Evolutionary conservation across 2,113 vertebrate species (phyloP), one percentile per base, ranked within the genome.

Genomic region (Lophura nycthemera): DNA sequence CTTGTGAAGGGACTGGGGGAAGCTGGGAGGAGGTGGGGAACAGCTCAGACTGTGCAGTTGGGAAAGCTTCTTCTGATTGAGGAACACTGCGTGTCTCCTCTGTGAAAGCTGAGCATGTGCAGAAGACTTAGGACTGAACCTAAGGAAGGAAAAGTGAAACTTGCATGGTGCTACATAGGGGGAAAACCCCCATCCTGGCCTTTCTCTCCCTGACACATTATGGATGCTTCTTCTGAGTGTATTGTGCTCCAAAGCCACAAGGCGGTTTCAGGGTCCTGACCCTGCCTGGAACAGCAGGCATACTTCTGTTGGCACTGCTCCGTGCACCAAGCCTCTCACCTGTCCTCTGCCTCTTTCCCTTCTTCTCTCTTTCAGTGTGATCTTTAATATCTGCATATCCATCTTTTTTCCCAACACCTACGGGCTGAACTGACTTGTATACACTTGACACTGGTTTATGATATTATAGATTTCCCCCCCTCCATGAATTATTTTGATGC

Each of bases 261-360:
- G 4, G 13, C 4, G 13, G 36, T 42, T 61, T 61, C 32, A 19
- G 36, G 40, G 43, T 11, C 45, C 32, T 52, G 7, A 12, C 11
- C n/a, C 29, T 61, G 18, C 30, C 38, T 30, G 19, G 54, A 17
- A 56, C 24, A 42, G 30, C n/a, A 29, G 19, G 21, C 11, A 14
- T 20, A 4, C 21, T 32, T 21, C 7, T 61, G 56, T 20, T 24
- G 50, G 56, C 22, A 6, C 20, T 79, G 30, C 50, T 57, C 60
- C 64, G 80, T 42, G 16, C 13, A 83, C 34, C 4, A 38, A 80
- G n/a, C 9, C 64, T n/a, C 25, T 4, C 0, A 0, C 30, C 47
- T 83, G 36, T 43, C n/a, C 52, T 64, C 64, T 67, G 22, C 9
- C 10, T 71, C 25, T 43, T 14, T 75, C 48, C 18, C 9, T 64